These are phyloP conservation scores for Erannis defoliaria DNA, from an alignment of 2,888 invertebrate species.

Conservation along the genomic window DNA sequence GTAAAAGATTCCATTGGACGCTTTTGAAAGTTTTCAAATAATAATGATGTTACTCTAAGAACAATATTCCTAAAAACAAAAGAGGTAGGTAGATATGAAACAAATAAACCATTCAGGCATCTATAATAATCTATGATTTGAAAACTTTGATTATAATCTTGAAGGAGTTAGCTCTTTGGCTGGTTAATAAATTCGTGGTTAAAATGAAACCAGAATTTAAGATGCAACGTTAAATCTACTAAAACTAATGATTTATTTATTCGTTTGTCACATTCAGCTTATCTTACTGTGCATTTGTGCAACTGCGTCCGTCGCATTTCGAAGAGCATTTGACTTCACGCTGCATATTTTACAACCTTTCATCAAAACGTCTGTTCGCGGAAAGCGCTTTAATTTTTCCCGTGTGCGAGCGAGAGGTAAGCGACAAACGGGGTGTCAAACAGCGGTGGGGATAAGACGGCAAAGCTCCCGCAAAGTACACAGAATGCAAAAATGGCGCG, in stretches of 20 bases:
- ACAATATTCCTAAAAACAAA: too few relatives aligned
- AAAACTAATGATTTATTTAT: neutral
- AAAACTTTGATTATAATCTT: too few relatives aligned
- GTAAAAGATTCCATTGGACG: too few relatives aligned
- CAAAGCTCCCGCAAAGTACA: conserved; percentile 87
- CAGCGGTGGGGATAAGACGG: conserved; percentile 86
- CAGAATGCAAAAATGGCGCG: conserved; percentile 87
- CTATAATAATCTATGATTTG: too few relatives aligned
- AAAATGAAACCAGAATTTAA: neutral
- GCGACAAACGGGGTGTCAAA: conserved; percentile 84
- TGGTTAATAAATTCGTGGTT: too few relatives aligned
- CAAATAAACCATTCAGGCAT: too few relatives aligned
- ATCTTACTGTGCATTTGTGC: neutral
- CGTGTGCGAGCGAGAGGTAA: conserved; percentile 77
- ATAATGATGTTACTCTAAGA: too few relatives aligned
- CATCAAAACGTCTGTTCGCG: conserved; percentile 79
- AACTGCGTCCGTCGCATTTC: neutral
- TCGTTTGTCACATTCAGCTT: neutral
- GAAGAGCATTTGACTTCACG: conserved; percentile 72
- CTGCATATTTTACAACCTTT: conserved; percentile 84
- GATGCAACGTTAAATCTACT: neutral
- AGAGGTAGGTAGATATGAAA: too few relatives aligned
- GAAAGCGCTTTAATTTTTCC: conserved; percentile 80
- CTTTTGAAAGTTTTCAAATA: too few relatives aligned
- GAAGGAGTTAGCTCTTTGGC: too few relatives aligned